Conservation (phyloP, 2,888 invertebrate genomes). For the Oxyteleia sp. region DNA sequence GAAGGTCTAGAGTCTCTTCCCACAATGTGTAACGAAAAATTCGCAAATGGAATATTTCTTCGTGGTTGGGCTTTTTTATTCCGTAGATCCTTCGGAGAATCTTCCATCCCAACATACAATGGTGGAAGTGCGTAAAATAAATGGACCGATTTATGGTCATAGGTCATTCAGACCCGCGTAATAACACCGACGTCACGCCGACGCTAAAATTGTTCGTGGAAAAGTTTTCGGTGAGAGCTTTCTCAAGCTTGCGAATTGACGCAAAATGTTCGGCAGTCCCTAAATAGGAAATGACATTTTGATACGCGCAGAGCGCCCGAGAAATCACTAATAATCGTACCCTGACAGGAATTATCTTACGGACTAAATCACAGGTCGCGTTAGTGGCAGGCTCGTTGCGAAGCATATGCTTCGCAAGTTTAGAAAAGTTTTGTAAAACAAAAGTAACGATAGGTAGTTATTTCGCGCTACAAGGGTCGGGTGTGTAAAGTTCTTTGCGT, state of each 20-base stretch:
- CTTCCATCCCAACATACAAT: no score
- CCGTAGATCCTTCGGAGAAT: no score
- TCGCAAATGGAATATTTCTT: no score
- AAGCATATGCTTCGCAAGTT: conserved; percentile 19
- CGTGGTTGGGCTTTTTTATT: no score
- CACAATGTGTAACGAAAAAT: no score
- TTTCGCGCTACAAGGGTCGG: conserved; percentile 26
- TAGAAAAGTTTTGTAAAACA: conserved; percentile 43
- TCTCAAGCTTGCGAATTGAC: conserved; percentile 9
- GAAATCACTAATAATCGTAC: conserved; percentile 20
- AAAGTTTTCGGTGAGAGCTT: no score
- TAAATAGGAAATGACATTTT: conserved; percentile 48
- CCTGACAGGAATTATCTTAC: conserved; percentile 53
- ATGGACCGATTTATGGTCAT: no score
- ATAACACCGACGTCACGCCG: background rate
- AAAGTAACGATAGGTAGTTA: conserved; percentile 42
- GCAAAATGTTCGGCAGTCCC: conserved; percentile 8
- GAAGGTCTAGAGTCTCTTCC: conserved; percentile 34
- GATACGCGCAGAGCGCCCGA: conserved; percentile 16
- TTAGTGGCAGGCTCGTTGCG: conserved; percentile 15
- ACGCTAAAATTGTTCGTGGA: background rate
- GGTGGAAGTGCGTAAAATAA: no score
- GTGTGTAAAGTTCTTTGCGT: conserved; percentile 9
- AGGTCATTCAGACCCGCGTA: no score
- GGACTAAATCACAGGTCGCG: conserved; percentile 38